A percentile compares a stretch with the other conserved stretches of the same genome.
Evolutionary conservation across 2,888 invertebrate species (phyloP).

Genomic region (Teleogryllus oceanicus): DNA sequence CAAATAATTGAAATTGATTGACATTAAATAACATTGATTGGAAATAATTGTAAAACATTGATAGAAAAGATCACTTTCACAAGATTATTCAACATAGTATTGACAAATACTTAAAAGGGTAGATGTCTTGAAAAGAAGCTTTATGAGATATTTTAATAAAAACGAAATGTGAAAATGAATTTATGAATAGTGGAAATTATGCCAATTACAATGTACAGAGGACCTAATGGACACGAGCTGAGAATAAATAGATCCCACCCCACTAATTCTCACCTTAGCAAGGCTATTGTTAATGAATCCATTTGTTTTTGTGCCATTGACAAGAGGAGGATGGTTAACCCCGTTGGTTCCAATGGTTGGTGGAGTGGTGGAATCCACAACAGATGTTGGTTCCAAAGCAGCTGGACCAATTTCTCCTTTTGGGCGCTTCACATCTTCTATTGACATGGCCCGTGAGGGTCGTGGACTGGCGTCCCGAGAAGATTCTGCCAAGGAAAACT

Average conservation of each 20-base stretch:
- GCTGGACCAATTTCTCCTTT: slow-evolving; percentile 39
- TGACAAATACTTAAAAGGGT: no score
- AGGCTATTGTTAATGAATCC: background rate
- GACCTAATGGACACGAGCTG: no score
- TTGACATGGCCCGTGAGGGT: slow-evolving; percentile 60
- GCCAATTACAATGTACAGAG: no score
- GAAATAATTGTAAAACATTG: no score
- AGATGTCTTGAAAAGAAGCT: no score
- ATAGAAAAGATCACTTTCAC: no score
- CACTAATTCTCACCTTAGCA: background rate
- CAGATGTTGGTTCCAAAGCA: slow-evolving; percentile 47
- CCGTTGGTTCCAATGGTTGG: slow-evolving; percentile 37
- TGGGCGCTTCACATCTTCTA: slow-evolving; percentile 48
- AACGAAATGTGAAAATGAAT: no score
- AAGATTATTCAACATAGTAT: no score
- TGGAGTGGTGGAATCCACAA: slow-evolving; percentile 55
- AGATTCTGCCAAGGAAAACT: slow-evolving; percentile 48
- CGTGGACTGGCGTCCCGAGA: slow-evolving; percentile 59
- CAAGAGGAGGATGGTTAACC: background rate
- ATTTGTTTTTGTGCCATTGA: background rate
- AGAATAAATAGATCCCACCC: background rate
- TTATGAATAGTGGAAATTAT: no score
- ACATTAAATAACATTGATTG: no score
- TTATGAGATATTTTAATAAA: no score
- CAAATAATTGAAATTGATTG: no score